Percentiles rank a stretch among this genome's conserved stretches.
Evolutionary conservation across 2,888 invertebrate species (phyloP).

Genomic region (Petrophora chlorosata): DNA sequence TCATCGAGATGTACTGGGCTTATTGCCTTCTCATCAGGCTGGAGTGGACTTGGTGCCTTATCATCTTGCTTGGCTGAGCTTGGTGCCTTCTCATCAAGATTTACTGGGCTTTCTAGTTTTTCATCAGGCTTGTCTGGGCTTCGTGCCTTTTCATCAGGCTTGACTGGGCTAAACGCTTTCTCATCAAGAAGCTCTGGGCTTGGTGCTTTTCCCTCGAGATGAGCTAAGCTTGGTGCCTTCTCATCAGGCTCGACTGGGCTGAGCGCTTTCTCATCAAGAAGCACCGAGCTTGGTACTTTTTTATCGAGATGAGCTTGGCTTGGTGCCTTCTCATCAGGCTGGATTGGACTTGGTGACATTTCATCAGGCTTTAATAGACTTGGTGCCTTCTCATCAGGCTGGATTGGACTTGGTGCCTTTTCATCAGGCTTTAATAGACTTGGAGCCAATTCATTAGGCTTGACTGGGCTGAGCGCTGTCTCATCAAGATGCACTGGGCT

Average conservation of each 20-base stretch:
- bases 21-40: slow-evolving; percentile 1
- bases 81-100: no score
- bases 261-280: slow-evolving; percentile 3
- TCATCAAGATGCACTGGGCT: slow-evolving; percentile 7
- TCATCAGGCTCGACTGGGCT: slow-evolving; percentile 6
- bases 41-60: slow-evolving; percentile 4
- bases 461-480: slow-evolving; percentile 8
- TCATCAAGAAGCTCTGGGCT: slow-evolving; percentile 18
- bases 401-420: no score
- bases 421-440: no score
- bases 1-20: slow-evolving; percentile 11
- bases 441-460: neutral
- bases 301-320: no score
- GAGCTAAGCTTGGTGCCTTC: neutral
- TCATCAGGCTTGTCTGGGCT: no score
- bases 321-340: no score
- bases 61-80: no score
- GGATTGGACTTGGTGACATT: no score
- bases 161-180: slow-evolving; percentile 19
- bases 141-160: neutral
- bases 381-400: no score
- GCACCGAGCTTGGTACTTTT: slow-evolving; percentile 23
- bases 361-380: no score
- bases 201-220: neutral
- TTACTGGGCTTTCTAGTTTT: neutral